Conservation (phyloP, 2,113 vertebrate genomes). For the Pygoscelis antarcticus region DNA sequence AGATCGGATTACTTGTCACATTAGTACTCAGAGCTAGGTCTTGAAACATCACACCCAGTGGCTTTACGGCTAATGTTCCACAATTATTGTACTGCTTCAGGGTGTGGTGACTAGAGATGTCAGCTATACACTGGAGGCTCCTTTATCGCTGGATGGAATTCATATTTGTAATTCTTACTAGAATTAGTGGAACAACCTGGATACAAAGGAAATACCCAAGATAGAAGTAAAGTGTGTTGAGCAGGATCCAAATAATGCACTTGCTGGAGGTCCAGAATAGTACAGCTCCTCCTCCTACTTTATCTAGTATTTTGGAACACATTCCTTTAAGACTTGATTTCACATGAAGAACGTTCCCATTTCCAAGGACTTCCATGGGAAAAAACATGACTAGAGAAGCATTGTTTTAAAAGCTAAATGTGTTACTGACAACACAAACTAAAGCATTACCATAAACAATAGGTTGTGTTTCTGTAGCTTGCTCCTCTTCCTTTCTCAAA, state of each 20-base stretch:
- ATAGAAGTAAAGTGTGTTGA: background rate
- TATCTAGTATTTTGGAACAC: background rate
- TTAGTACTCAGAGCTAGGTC: background rate
- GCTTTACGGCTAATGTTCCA: background rate
- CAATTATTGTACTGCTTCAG: background rate
- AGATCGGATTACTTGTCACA: background rate
- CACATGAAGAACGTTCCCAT: rapidly evolving
- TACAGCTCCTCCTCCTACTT: background rate
- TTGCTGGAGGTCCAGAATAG: background rate
- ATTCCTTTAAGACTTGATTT: background rate
- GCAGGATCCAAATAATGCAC: background rate
- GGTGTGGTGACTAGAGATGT: background rate
- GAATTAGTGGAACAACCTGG: background rate
- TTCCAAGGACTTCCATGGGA: background rate
- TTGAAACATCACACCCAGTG: background rate
- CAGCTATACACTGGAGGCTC: background rate
- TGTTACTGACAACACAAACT: background rate
- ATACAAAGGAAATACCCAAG: background rate
- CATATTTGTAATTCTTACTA: background rate
- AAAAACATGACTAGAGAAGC: background rate
- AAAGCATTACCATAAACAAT: constrained; percentile 92
- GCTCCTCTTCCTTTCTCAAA: constrained; percentile 98
- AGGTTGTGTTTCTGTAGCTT: constrained; percentile 97
- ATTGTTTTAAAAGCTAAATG: background rate
- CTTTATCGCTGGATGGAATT: background rate